phyloP scores from a whole-genome alignment of 2,888 invertebrate genomes.

The Caenorhabditis sp. region DNA sequence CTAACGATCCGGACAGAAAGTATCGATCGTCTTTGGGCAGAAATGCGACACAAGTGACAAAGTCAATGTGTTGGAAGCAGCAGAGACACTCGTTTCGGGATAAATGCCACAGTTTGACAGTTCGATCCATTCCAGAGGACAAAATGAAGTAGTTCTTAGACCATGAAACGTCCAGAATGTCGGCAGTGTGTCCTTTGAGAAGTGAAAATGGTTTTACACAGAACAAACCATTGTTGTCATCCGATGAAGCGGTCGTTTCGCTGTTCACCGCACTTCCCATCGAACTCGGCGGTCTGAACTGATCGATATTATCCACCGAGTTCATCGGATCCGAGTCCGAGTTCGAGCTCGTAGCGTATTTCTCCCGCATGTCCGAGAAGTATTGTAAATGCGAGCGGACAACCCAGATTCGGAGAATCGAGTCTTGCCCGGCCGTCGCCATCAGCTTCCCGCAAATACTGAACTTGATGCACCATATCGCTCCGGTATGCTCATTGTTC shows the following conservation, averaged over 20 bases:
- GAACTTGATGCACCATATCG: constrained; percentile 99
- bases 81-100: constrained; percentile 96
- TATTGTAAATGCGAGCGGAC: constrained; percentile 90
- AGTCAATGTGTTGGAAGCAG: constrained; percentile 98
- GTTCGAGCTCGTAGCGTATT: constrained; percentile 81
- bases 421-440: constrained; percentile 97
- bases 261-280: constrained; percentile 56
- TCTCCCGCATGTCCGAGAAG: constrained; percentile 96
- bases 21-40: constrained; percentile 90
- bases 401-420: constrained; percentile 94
- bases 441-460: constrained; percentile 90
- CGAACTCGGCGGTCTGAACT: constrained; percentile 60
- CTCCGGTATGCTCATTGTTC: constrained; percentile 87
- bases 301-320: constrained; percentile 61
- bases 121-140: constrained; percentile 82
- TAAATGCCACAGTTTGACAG: constrained; percentile 97
- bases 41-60: constrained; percentile 98
- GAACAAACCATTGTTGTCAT: constrained; percentile 36
- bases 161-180: constrained; percentile 96
- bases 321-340: constrained; percentile 50
- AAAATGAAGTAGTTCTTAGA: constrained; percentile 85
- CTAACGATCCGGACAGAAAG: constrained; percentile 95
- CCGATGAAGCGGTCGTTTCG: constrained; percentile 27
- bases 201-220: constrained; percentile 56
- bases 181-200: constrained; percentile 89